These are phyloP conservation scores for Scomber japonicus DNA, from an alignment of 2,113 vertebrate genomes.

Conservation along the genomic window DNA sequence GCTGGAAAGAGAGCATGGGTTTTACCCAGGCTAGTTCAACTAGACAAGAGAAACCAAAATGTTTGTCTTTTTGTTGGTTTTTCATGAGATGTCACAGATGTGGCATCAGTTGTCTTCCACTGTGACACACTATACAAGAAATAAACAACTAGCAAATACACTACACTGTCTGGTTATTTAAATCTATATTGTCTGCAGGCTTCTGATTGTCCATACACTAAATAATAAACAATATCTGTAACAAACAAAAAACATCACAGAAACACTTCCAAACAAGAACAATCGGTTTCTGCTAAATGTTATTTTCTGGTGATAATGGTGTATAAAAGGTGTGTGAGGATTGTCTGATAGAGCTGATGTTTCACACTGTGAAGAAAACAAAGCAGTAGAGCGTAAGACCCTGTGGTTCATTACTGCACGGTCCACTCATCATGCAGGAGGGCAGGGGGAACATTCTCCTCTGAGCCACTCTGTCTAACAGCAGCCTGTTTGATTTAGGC, in stretches of 20 bases:
- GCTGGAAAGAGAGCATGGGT: too few relatives aligned
- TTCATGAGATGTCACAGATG: background rate
- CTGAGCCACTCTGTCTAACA: slow-evolving; percentile 31
- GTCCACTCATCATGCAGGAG: slow-evolving; percentile 63
- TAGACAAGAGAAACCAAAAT: too few relatives aligned
- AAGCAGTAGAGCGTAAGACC: slow-evolving; percentile 60
- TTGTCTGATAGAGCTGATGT: slow-evolving; percentile 33
- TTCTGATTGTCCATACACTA: background rate
- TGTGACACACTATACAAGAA: background rate
- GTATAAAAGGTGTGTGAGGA: slow-evolving; percentile 36
- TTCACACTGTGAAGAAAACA: slow-evolving; percentile 67
- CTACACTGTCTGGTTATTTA: background rate
- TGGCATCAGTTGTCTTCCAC: background rate
- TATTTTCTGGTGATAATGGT: slow-evolving; percentile 4
- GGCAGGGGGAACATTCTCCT: slow-evolving; percentile 51
- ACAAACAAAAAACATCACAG: background rate
- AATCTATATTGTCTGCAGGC: slow-evolving; percentile 6
- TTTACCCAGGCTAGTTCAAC: too few relatives aligned
- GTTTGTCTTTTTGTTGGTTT: background rate
- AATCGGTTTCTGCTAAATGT: slow-evolving; percentile 6
- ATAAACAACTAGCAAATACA: background rate
- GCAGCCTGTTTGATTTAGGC: slow-evolving; percentile 50
- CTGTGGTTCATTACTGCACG: slow-evolving; percentile 62
- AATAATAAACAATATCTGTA: background rate
- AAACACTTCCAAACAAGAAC: slow-evolving; percentile 6